Conservation (phyloP, 2,888 invertebrate species). For the Aleiodes leptofemur region DNA sequence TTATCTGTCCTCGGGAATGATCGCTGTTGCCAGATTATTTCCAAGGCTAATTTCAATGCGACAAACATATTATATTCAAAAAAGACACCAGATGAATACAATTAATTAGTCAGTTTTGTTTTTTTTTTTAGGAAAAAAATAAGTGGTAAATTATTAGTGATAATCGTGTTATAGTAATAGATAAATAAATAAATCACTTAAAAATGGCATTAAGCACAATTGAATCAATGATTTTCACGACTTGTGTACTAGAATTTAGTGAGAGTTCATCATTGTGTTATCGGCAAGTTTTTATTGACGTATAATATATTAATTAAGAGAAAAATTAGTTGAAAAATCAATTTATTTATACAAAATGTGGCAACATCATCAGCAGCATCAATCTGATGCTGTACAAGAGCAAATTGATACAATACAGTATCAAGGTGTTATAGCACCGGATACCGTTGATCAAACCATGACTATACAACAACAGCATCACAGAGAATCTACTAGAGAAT, state of each 20-base stretch:
- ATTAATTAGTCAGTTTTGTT: slow-evolving; percentile 11
- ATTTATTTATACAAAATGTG: slow-evolving; percentile 14
- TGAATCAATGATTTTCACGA: background rate
- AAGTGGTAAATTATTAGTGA: too few species aligned
- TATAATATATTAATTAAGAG: background rate
- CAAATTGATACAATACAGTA: slow-evolving; percentile 29
- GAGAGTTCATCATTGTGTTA: slow-evolving; percentile 5
- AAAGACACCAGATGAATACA: slow-evolving; percentile 21
- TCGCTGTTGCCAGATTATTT: slow-evolving; percentile 51
- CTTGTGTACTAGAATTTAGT: background rate
- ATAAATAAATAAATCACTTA: too few species aligned
- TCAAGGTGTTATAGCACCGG: slow-evolving; percentile 32
- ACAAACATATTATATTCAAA: slow-evolving; percentile 38
- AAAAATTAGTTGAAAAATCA: background rate
- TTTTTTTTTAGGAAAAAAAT: background rate
- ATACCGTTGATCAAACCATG: slow-evolving; percentile 31
- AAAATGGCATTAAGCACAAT: background rate
- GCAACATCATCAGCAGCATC: slow-evolving; percentile 27
- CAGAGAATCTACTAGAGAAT: slow-evolving; percentile 22
- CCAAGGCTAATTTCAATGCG: slow-evolving; percentile 53
- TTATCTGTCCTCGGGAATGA: slow-evolving; percentile 49
- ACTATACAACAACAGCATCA: slow-evolving; percentile 35
- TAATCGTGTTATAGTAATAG: too few species aligned
- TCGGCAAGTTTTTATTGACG: background rate
- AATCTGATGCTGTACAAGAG: background rate